Base-by-base conservation (phyloP, 2,888 invertebrate genomes). In the Lacanobia wlatinum region DNA sequence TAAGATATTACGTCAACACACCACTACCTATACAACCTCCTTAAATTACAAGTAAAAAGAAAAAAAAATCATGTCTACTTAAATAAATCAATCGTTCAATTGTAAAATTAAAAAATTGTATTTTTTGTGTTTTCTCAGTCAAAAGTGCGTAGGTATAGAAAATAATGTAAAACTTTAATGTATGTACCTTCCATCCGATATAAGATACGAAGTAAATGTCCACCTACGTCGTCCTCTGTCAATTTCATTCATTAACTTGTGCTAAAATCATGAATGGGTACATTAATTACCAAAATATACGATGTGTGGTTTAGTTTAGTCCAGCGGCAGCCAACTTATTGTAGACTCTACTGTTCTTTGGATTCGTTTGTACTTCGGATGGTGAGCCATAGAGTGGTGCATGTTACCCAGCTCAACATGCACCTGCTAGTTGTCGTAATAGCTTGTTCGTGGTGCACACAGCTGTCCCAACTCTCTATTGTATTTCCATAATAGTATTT, bases 401-500 rank as follows among this genome's bases (percentile, higher is more conserved):
- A 86, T 91, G 93, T 91, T 88, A 90, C 28, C 92, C 92, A 92
- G 93, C 92, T 93, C 93, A 87, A 87, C 92, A 89, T 87, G 76
- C 82, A 73, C 83, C 78, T 40, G 48, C 48, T 59, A 66, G 77
- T 86, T 84, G 84, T 87, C 82, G 84, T 85, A 78, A 84, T 80
- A 84, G 74, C 88, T 89, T 86, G 86, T 83, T 83, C 79, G 84
- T 86, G 85, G 85, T 84, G 86, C 83, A 75, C 55, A 76, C 75
- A 77, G 75, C 80, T 80, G 61, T 73, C 76, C 77, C 59, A 63
- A 79, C 73, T 74, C 59, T 82, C 78, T 80, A 77, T 73, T 84
- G 67, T 84, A 82, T 85, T 78, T 85, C 79, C 79, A 80, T 85
- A 80, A 88, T 86, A 82, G 82, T 90, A 91, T 90, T 91, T 91